Base-by-base conservation (phyloP, 2,113 vertebrate species). In the Epinephelus fuscoguttatus region DNA sequence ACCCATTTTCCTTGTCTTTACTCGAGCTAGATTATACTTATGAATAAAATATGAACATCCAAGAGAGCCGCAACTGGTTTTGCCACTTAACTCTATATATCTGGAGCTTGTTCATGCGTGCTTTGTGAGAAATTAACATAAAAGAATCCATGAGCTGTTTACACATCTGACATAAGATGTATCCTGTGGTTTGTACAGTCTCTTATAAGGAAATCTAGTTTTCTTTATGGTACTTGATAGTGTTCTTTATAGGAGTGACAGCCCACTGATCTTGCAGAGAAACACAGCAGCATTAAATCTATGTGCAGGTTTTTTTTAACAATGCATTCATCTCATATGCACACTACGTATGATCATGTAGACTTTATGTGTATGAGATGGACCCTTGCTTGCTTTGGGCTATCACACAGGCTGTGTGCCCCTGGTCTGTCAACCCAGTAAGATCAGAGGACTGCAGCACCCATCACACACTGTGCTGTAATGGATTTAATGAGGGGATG, bases 401-500 rank as follows among this genome's bases (percentile, higher is more conserved):
- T 78, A 64, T 87, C 69, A 75, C 73, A 84, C 82, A 82, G 81
- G 57, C 85, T 84, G 74, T 49, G 11, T 86, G 79, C 78, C 70
- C 75, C 68, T 70, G 30, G 78, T 84, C 82, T 92, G 89, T 92
- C 88, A 93, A 79, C 81, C 47, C 82, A 83, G 82, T 69, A 59
- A 84, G 75, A 90, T 92, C 88, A 86, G 81, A 91, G 70, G 75
- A 92, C 84, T 83, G 89, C 87, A 92, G 91, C 88, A 86, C 64
- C 89, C 91, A 89, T 94, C 92, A 95, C 86, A 90, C 82, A 79
- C 87, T 53, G 81, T 21, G 15, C 67, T 84, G 69, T 93, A 94
- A 95, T 94, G 88, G 87, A 88, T 90, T 90, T 94, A 94, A 94
- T 93, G 89, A 93, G 90, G 79, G 89, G 82, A 78, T 89, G 84